phyloP scores from a whole-genome alignment of 2,888 invertebrate genomes.

The Raillietiella orientalis region DNA sequence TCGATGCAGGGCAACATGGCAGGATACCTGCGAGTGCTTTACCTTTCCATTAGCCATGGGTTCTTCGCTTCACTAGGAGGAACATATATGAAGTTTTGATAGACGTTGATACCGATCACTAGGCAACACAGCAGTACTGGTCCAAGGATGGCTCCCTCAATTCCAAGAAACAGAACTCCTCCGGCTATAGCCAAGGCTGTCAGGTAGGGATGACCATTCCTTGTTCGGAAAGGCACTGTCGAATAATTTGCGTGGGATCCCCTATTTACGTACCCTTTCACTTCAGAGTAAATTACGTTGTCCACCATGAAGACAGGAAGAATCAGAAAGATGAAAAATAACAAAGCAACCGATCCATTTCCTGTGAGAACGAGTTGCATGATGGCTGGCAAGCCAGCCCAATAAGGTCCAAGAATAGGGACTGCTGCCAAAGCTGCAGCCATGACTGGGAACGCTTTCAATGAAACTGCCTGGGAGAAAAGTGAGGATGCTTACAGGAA shows the following conservation, averaged over 20 bases:
- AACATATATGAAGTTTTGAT: constrained; percentile 8
- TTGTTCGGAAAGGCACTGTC: constrained; percentile 15
- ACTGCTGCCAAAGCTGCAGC: constrained; percentile 80
- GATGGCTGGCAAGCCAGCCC: constrained; percentile 76
- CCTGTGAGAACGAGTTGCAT: constrained; percentile 69
- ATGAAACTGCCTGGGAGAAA: too few species aligned
- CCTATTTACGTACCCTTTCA: constrained; percentile 44
- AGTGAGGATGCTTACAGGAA: constrained; percentile 23
- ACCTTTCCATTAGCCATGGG: too few species aligned
- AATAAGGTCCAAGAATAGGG: constrained; percentile 80
- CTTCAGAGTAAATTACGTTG: constrained; percentile 82
- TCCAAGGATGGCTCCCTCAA: constrained; percentile 87
- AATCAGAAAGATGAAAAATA: constrained; percentile 50
- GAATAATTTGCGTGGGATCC: neutral
- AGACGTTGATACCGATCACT: constrained; percentile 63
- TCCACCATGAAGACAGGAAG: constrained; percentile 74
- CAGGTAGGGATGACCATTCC: constrained; percentile 80
- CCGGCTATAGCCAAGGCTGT: constrained; percentile 91
- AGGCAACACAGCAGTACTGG: constrained; percentile 77
- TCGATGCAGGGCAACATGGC: too few species aligned
- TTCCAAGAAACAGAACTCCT: constrained; percentile 84
- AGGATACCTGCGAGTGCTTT: too few species aligned
- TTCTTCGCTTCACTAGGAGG: constrained; percentile 6
- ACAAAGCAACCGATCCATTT: constrained; percentile 39
- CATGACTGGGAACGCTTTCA: constrained; percentile 23